A percentile compares a stretch with the other conserved stretches of the same genome.
Evolutionary conservation across 2,888 invertebrate genomes (phyloP).

Genomic region (Meiosimyza decipiens): DNA sequence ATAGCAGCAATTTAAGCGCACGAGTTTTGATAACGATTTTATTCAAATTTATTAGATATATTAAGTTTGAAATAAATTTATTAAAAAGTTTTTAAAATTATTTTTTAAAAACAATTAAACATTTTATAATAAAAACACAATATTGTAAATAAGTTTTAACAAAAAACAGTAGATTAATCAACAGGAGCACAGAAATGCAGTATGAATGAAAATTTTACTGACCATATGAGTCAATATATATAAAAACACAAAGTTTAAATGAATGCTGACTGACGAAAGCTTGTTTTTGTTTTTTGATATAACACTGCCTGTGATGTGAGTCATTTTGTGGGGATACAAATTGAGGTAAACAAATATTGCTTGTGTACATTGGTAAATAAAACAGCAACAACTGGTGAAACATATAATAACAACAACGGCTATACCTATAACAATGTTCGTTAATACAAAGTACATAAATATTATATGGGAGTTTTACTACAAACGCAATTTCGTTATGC

Average conservation of each 20-base stretch:
- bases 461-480: background rate
- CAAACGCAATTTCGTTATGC: background rate
- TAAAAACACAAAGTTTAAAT: no score
- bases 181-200: slow-evolving; percentile 20
- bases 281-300: no score
- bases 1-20: background rate
- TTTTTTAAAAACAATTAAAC: background rate
- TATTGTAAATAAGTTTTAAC: slow-evolving; percentile 29
- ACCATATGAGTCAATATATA: background rate
- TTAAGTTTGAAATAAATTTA: background rate
- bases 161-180: slow-evolving; percentile 11
- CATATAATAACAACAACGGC: no score
- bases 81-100: slow-evolving; percentile 12
- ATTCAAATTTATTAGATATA: background rate
- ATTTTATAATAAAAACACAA: background rate
- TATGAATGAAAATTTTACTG: background rate
- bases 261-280: no score
- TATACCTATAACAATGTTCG: no score
- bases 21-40: background rate
- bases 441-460: background rate
- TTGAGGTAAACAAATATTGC: no score
- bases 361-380: no score
- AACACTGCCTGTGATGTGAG: no score
- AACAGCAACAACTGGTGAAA: no score
- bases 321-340: no score